phyloP scores from a whole-genome alignment of 2,797 vertebrate species.

The Scarus forsteni region DNA sequence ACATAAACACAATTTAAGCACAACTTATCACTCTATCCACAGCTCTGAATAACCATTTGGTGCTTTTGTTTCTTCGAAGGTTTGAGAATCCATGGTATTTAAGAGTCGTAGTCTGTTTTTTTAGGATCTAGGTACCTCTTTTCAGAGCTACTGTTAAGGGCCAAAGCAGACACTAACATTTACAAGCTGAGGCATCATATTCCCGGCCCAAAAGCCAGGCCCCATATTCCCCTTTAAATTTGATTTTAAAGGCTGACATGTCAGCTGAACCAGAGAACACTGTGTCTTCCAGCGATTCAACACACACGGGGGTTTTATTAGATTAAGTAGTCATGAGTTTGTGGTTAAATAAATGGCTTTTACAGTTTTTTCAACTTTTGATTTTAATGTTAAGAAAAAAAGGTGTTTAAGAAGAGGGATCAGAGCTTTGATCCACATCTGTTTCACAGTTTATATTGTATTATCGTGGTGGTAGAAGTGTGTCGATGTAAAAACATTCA shows the following conservation, averaged over 20 bases:
- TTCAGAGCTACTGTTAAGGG: constrained; percentile 8
- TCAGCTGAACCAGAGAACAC: constrained; percentile 25
- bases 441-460: constrained; percentile 40
- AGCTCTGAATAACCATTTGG: not conserved
- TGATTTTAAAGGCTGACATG: constrained; percentile 17
- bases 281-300: constrained; percentile 18
- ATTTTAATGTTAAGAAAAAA: constrained; percentile 21
- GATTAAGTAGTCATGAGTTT: constrained; percentile 48
- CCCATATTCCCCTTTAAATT: constrained; percentile 15
- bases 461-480: constrained; percentile 36
- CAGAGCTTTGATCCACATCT: constrained; percentile 41
- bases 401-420: constrained; percentile 2
- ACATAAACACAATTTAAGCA: too few species aligned
- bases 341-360: constrained; percentile 42
- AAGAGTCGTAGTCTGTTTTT: not conserved
- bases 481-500: constrained; percentile 35
- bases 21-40: too few species aligned
- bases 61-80: not conserved
- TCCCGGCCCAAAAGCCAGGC: constrained; percentile 1
- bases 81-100: not conserved
- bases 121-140: not conserved
- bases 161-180: constrained; percentile 14
- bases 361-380: constrained; percentile 31
- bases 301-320: constrained; percentile 33
- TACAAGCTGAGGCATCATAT: not conserved